A percentile compares a stretch with the other conserved stretches of the same genome.
phyloP scores from a whole-genome alignment of 2,113 vertebrate genomes.

The Trichechus manatus region DNA sequence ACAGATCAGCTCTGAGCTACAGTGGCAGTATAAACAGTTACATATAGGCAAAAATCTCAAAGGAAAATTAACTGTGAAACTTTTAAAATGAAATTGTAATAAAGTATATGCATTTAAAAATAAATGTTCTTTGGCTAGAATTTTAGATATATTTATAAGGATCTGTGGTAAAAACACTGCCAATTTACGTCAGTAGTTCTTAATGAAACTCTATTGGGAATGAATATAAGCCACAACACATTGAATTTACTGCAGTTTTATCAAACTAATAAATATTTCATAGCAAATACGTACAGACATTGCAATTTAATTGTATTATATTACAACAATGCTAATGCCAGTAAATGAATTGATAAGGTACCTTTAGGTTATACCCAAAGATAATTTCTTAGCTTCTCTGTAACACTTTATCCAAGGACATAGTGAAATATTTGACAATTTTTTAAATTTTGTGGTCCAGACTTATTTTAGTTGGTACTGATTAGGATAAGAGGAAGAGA shows the following conservation, averaged over 20 bases:
- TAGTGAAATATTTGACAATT: slow-evolving; percentile 38
- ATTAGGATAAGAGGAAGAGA: slow-evolving; percentile 30
- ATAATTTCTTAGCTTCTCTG: slow-evolving; percentile 41
- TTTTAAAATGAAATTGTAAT: slow-evolving; percentile 68
- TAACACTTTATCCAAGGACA: slow-evolving; percentile 62
- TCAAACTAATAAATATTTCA: slow-evolving; percentile 92
- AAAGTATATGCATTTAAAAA: slow-evolving; percentile 63
- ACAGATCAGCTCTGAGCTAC: neutral
- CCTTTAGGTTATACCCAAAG: slow-evolving; percentile 89
- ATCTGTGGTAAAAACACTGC: slow-evolving; percentile 71
- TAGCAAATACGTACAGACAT: slow-evolving; percentile 86
- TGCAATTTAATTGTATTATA: slow-evolving; percentile 86
- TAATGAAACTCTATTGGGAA: slow-evolving; percentile 79
- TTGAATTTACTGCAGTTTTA: slow-evolving; percentile 88
- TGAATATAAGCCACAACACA: slow-evolving; percentile 89
- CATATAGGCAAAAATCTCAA: slow-evolving; percentile 24
- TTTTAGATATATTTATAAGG: slow-evolving; percentile 68
- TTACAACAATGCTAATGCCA: slow-evolving; percentile 89
- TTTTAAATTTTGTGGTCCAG: slow-evolving; percentile 36
- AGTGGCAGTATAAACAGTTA: neutral
- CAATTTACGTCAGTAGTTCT: slow-evolving; percentile 76
- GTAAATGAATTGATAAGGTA: slow-evolving; percentile 89
- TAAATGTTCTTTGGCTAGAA: slow-evolving; percentile 63
- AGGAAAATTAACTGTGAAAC: slow-evolving; percentile 64
- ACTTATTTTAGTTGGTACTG: slow-evolving; percentile 48